A percentile compares a stretch with the other conserved stretches of the same genome.
Conservation (phyloP, 2,797 vertebrate species). For the Brotula barbata region DNA sequence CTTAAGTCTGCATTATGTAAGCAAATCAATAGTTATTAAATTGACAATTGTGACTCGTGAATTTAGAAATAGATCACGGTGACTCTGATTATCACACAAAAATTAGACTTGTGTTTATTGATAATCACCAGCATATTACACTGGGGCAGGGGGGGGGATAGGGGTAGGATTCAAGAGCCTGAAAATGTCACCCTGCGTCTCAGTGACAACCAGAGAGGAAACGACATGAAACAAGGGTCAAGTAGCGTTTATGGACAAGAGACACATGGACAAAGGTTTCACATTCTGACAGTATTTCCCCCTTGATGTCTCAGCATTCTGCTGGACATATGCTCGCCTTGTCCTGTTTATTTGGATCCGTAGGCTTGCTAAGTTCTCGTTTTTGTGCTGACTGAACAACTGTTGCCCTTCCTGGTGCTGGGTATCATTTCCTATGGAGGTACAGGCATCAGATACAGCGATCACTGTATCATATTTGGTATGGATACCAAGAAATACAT, state of each 20-base stretch:
- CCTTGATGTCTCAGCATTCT: conserved; percentile 67
- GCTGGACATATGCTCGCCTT: conserved; percentile 34
- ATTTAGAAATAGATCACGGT: no score
- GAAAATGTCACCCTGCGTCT: conserved; percentile 43
- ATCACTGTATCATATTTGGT: conserved; percentile 34
- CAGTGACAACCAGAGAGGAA: conserved; percentile 25
- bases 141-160: no score
- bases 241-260: conserved; percentile 55
- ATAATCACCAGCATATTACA: conserved; percentile 35
- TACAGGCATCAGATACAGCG: conserved; percentile 28
- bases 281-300: conserved; percentile 65
- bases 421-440: conserved; percentile 56
- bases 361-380: conserved; percentile 40
- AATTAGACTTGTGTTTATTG: no score
- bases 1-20: no score
- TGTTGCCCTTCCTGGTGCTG: conserved; percentile 48
- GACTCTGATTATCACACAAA: no score
- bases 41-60: no score
- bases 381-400: conserved; percentile 61
- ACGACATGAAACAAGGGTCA: conserved; percentile 61
- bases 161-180: conserved; percentile 37
- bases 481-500: conserved; percentile 6
- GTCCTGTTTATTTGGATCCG: conserved; percentile 59
- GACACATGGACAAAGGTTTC: conserved; percentile 62
- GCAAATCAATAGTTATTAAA: no score